These are phyloP conservation scores for Stomorhina lunata DNA, from an alignment of 2,888 invertebrate species.

Conservation along the genomic window DNA sequence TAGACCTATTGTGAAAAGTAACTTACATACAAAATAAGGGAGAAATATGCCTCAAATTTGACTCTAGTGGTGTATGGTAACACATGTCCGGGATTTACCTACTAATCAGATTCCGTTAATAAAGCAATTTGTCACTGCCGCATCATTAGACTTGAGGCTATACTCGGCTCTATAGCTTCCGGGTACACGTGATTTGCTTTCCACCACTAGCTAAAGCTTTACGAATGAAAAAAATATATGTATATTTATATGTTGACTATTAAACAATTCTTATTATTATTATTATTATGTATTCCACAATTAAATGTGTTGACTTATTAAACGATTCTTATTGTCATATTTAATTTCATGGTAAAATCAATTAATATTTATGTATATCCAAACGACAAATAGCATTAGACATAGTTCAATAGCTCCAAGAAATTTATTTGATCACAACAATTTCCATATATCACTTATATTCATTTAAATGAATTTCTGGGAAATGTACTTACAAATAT, in stretches of 20 bases:
- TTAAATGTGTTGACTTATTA: constrained; percentile 9
- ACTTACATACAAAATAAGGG: no score
- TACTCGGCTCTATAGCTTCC: no score
- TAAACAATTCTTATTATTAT: no score
- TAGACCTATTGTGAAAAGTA: no score
- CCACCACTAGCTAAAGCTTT: constrained; percentile 1
- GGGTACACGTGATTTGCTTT: constrained; percentile 5
- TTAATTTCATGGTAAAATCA: constrained; percentile 53
- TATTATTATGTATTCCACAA: constrained; percentile 5
- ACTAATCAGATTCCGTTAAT: no score
- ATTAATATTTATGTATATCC: constrained; percentile 31
- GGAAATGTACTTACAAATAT: constrained; percentile 13
- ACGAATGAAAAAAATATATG: neutral
- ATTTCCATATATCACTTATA: neutral
- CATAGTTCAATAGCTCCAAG: constrained; percentile 29
- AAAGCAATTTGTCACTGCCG: no score
- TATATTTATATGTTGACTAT: no score
- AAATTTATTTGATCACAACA: neutral
- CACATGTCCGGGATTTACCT: no score
- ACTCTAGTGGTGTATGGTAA: no score
- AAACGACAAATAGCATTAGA: constrained; percentile 24
- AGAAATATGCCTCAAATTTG: no score
- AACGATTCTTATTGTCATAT: neutral
- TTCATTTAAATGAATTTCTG: constrained; percentile 18
- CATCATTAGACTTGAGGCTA: no score